A percentile compares a stretch with the other conserved stretches of the same genome.
Conservation (phyloP, 1,140 invertebrate species). For the Aphelenchoides besseyi region DNA sequence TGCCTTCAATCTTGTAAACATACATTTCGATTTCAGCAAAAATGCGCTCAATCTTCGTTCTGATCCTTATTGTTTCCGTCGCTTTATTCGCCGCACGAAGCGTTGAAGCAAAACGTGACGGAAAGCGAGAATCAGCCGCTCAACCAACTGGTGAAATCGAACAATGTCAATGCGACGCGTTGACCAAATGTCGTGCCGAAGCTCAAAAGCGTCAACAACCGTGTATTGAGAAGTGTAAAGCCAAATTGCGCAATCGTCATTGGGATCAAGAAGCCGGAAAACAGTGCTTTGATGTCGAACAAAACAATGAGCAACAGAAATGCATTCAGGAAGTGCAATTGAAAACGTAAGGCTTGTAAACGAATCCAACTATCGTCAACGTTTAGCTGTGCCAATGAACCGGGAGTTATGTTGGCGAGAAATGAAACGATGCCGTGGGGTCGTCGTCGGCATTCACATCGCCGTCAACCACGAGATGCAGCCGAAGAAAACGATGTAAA, state of each 20-base stretch:
- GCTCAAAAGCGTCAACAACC: background rate
- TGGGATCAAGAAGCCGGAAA: background rate
- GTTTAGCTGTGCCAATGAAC: constrained; percentile 7
- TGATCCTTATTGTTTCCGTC: background rate
- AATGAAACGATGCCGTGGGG: background rate
- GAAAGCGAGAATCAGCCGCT: background rate
- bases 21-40: background rate
- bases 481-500: background rate
- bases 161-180: constrained; percentile 5
- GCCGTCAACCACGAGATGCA: background rate
- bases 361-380: background rate
- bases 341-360: background rate
- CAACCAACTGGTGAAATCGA: background rate
- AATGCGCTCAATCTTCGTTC: constrained; percentile 3
- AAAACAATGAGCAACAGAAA: constrained; percentile 2
- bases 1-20: too few relatives aligned
- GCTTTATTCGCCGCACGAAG: background rate
- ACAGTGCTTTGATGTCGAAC: background rate
- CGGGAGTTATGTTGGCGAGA: background rate
- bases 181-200: background rate
- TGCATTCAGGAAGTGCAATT: background rate
- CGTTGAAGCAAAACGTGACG: background rate
- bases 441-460: constrained; percentile 3
- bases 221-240: constrained; percentile 4
- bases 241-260: background rate